Evolutionary conservation across 2,113 vertebrate species (phyloP).

Genomic region (Peromyscus leucopus): DNA sequence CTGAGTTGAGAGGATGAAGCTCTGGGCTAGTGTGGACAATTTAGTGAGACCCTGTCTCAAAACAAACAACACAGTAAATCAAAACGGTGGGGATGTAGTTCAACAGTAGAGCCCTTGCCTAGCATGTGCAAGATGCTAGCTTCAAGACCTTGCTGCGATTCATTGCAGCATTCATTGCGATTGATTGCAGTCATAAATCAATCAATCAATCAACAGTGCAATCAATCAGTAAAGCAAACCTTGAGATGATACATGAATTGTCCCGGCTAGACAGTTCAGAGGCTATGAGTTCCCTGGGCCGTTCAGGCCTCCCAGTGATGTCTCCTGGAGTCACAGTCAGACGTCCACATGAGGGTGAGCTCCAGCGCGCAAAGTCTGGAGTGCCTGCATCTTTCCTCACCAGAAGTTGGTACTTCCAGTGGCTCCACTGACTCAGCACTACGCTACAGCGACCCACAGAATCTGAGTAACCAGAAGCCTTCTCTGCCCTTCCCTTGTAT

Average conservation of each 20-base stretch:
- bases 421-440: not conserved
- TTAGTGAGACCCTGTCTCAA: not conserved
- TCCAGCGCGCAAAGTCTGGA: not conserved
- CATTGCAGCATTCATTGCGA: no score
- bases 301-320: not conserved
- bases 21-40: not conserved
- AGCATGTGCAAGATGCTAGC: not conserved
- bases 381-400: not conserved
- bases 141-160: not conserved
- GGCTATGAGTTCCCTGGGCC: conserved; percentile 58
- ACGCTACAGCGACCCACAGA: conserved; percentile 14
- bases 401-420: not conserved
- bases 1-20: no score
- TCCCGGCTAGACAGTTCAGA: conserved; percentile 35
- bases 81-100: not conserved
- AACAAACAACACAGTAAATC: not conserved
- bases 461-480: conserved; percentile 64
- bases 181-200: not conserved
- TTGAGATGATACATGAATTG: conserved; percentile 38
- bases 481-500: not conserved
- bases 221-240: not conserved
- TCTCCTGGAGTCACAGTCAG: not conserved
- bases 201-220: not conserved
- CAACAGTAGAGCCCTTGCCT: not conserved
- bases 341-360: not conserved